These are phyloP conservation scores for Sycobia sp. DNA, from an alignment of 1,140 invertebrate species.

Conservation along the genomic window DNA sequence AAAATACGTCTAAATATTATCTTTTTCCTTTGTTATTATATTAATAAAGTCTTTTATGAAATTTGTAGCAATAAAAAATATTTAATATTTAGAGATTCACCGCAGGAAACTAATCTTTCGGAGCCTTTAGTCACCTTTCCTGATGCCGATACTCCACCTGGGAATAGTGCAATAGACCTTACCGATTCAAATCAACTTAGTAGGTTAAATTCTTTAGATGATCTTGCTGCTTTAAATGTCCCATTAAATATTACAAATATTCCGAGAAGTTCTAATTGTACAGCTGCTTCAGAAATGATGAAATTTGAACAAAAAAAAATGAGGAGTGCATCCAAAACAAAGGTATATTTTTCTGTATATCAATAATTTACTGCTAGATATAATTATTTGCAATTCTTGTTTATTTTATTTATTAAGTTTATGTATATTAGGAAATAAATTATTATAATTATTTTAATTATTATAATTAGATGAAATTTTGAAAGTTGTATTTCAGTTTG, in stretches of 20 bases:
- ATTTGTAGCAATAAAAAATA: too few species aligned
- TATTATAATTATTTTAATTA: too few species aligned
- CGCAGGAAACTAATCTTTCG: conserved; percentile 58
- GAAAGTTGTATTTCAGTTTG: too few species aligned
- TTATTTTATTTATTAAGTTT: background rate
- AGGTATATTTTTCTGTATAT: conserved; percentile 53
- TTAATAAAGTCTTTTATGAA: too few species aligned
- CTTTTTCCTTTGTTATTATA: too few species aligned
- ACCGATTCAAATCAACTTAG: conserved; percentile 55
- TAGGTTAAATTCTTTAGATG: conserved; percentile 62
- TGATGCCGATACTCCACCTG: conserved; percentile 72
- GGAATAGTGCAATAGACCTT: conserved; percentile 46
- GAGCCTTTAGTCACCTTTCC: conserved; percentile 80
- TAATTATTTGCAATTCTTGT: too few species aligned
- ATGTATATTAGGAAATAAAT: background rate
- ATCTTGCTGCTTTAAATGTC: conserved; percentile 48
- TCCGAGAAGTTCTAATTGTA: conserved; percentile 49
- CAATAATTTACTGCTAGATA: too few species aligned
- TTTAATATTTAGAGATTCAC: conserved; percentile 48
- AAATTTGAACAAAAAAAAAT: conserved; percentile 80
- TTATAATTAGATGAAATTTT: too few species aligned
- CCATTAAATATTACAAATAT: conserved; percentile 51
- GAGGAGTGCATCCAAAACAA: conserved; percentile 79
- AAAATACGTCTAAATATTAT: too few species aligned
- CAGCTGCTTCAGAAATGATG: conserved; percentile 67